A percentile compares a stretch with the other conserved stretches of the same genome.
Conservation (phyloP, 2,797 vertebrate species). For the Sphenopsis melanotis region DNA sequence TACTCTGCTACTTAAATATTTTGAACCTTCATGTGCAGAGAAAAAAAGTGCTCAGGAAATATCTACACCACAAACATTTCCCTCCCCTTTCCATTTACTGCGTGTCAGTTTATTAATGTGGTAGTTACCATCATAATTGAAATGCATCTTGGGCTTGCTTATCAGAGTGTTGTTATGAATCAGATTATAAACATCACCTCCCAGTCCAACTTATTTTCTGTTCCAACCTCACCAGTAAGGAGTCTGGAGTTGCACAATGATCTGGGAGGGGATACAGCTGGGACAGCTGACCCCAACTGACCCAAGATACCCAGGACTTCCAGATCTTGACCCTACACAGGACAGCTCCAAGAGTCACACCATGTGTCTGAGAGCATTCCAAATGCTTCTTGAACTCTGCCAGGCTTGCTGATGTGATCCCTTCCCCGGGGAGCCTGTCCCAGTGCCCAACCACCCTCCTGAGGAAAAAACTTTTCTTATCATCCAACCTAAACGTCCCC, state of each 20-base stretch:
- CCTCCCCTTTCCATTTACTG: background rate
- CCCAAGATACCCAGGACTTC: background rate
- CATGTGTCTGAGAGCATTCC: background rate
- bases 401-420: background rate
- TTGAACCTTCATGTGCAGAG: background rate
- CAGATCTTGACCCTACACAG: background rate
- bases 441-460: background rate
- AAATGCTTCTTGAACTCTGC: background rate
- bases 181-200: background rate
- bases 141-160: background rate
- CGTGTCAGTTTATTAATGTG: background rate
- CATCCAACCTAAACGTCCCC: background rate
- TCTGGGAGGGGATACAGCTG: background rate
- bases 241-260: background rate
- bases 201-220: background rate
- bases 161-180: background rate
- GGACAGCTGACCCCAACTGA: background rate
- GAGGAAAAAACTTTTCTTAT: background rate
- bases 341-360: background rate
- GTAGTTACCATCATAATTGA: background rate
- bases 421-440: rapidly evolving
- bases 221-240: background rate
- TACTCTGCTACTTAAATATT: background rate
- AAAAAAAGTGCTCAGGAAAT: background rate
- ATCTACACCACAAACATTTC: background rate